Percentiles rank a stretch among this genome's conserved stretches.
phyloP scores from a whole-genome alignment of 30 jellyfish, hydroid and myxozoan species.

The Aurelia coerulea region DNA sequence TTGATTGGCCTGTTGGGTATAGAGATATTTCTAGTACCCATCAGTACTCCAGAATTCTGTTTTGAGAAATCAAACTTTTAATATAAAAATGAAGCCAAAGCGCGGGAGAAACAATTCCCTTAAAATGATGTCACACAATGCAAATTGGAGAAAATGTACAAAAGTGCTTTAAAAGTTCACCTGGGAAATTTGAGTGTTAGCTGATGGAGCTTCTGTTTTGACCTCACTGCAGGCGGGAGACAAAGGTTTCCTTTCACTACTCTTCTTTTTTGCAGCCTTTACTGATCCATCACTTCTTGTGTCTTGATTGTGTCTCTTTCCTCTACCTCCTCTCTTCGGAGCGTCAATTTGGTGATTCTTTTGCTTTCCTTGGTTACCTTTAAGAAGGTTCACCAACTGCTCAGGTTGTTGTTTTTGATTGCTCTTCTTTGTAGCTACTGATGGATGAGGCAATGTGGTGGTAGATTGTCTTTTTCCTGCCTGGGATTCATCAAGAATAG shows the following conservation, averaged over 20 bases:
- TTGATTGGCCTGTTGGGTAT: too few relatives aligned
- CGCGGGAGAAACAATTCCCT: too few relatives aligned
- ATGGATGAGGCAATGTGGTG: not conserved
- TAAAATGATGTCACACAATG: too few relatives aligned
- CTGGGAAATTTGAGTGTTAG: not conserved
- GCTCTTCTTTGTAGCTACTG: not conserved
- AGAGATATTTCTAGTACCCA: too few relatives aligned
- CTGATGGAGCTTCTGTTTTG: not conserved
- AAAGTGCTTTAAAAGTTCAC: not conserved
- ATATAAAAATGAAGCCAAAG: too few relatives aligned
- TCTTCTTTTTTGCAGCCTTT: not conserved
- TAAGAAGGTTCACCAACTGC: slow-evolving; percentile 6
- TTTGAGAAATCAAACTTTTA: too few relatives aligned
- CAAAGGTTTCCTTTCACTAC: not conserved
- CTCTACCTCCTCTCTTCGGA: not conserved
- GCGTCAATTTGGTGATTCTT: not conserved
- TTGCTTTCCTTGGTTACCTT: not conserved
- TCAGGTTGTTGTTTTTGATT: slow-evolving; percentile 3
- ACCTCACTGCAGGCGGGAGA: not conserved
- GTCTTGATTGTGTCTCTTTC: slow-evolving; percentile 10
- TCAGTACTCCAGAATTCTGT: too few relatives aligned
- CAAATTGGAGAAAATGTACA: not conserved
- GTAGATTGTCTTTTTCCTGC: not conserved
- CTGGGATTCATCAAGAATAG: not conserved
- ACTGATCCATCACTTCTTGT: not conserved